Evolutionary conservation across 2,113 vertebrate species (phyloP).

Genomic region (Prionailurus bengalensis): DNA sequence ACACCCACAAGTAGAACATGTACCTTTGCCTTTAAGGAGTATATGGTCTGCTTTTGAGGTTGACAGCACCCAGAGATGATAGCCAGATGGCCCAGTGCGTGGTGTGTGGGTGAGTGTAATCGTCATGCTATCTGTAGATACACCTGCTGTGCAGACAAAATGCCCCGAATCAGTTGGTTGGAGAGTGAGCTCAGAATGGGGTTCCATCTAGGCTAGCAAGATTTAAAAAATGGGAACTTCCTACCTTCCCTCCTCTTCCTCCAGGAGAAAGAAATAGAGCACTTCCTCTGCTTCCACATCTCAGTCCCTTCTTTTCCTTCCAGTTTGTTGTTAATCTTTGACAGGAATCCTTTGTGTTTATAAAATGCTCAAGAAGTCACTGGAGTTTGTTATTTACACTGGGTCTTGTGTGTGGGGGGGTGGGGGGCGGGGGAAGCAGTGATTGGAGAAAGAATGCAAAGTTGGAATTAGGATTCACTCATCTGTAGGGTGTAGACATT

Average conservation of each 20-base stretch:
- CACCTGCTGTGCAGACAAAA: background rate
- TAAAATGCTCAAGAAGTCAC: background rate
- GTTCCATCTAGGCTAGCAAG: background rate
- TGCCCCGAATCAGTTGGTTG: background rate
- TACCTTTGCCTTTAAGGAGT: background rate
- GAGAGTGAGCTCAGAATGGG: background rate
- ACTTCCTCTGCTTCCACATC: background rate
- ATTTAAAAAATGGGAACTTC: conserved; percentile 51
- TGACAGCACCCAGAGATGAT: background rate
- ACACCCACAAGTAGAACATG: background rate
- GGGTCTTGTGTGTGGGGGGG: too few relatives aligned
- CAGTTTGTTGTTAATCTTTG: conserved; percentile 4
- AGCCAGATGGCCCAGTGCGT: background rate
- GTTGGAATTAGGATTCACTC: background rate
- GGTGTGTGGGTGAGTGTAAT: background rate
- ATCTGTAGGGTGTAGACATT: background rate
- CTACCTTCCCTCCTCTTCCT: background rate
- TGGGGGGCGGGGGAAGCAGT: background rate
- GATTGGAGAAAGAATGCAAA: background rate
- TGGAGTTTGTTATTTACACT: background rate
- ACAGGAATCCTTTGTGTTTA: background rate
- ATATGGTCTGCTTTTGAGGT: background rate
- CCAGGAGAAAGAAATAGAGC: background rate
- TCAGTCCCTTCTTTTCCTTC: background rate
- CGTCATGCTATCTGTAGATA: background rate